phyloP scores from a whole-genome alignment of 2,797 vertebrate genomes.

The Erpetoichthys calabaricus region DNA sequence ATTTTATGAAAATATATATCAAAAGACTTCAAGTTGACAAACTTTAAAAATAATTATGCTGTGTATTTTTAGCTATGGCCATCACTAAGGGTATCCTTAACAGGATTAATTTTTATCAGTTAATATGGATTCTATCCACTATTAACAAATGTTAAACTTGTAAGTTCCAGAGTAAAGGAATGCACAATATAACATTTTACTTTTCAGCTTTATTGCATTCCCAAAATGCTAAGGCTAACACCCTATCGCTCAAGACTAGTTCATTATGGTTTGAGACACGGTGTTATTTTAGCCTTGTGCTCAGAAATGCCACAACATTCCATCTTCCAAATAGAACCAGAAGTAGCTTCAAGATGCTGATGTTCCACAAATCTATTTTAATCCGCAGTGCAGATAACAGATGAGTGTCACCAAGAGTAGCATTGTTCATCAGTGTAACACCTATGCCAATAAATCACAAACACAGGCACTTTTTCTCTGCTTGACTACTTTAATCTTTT shows the following conservation, averaged over 20 bases:
- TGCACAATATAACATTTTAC: background rate
- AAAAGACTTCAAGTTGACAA: too few species aligned
- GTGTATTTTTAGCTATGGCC: too few species aligned
- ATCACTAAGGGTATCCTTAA: too few species aligned
- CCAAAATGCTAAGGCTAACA: constrained; percentile 1
- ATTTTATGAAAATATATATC: too few species aligned
- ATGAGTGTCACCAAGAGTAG: background rate
- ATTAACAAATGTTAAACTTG: too few species aligned
- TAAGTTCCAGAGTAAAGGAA: background rate
- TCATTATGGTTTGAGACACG: constrained; percentile 6
- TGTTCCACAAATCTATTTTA: constrained; percentile 12
- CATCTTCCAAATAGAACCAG: constrained; percentile 4
- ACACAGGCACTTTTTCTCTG: constrained; percentile 52
- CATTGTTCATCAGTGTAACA: constrained; percentile 8
- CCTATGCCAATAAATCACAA: constrained; percentile 50
- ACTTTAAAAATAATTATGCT: too few species aligned
- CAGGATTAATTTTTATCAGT: too few species aligned
- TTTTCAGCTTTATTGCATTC: constrained; percentile 8
- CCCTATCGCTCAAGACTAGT: constrained; percentile 9
- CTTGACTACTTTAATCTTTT: constrained; percentile 58
- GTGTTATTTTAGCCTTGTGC: constrained; percentile 8
- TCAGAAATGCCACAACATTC: constrained; percentile 5
- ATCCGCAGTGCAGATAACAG: constrained; percentile 17
- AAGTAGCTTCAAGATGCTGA: constrained; percentile 5
- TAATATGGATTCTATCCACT: too few species aligned